Evolutionary conservation across 2,797 vertebrate species (phyloP).

Genomic region (Cynodonichthys magdalenae): DNA sequence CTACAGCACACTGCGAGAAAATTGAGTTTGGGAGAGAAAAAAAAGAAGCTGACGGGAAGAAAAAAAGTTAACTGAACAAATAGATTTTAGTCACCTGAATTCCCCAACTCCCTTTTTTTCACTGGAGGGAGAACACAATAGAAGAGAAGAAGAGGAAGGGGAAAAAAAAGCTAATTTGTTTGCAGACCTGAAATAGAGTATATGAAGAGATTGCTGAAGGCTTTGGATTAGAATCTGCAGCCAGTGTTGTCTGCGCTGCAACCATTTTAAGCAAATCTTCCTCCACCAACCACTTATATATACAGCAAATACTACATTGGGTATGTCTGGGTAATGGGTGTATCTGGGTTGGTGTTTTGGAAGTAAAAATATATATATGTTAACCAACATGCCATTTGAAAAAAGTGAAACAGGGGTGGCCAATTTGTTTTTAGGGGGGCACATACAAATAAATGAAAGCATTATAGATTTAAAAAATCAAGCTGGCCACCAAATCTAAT

Average conservation of each 20-base stretch:
- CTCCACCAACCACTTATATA: constrained; percentile 7
- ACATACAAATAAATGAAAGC: no score
- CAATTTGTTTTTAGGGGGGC: no score
- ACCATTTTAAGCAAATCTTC: constrained; percentile 50
- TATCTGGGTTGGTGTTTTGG: constrained; percentile 10
- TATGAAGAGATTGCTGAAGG: constrained; percentile 66
- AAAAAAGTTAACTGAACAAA: constrained; percentile 68
- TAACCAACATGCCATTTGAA: constrained; percentile 9
- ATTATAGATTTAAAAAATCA: no score
- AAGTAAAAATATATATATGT: constrained; percentile 5
- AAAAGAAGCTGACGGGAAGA: constrained; percentile 38
- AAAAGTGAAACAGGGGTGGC: no score
- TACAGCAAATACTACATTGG: constrained; percentile 12
- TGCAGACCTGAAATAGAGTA: constrained; percentile 74
- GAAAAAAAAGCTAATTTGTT: constrained; percentile 71
- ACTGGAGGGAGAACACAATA: constrained; percentile 48
- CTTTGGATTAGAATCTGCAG: constrained; percentile 71
- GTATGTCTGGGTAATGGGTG: constrained; percentile 7
- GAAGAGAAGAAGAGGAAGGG: constrained; percentile 15
- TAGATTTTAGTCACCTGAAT: constrained; percentile 73
- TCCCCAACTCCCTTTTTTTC: constrained; percentile 55
- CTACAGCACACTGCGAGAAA: constrained; percentile 32
- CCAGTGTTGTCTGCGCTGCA: constrained; percentile 58
- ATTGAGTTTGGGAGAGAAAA: constrained; percentile 58
- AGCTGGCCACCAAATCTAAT: no score